A percentile compares a stretch with the other conserved stretches of the same genome.
Evolutionary conservation across 2,888 invertebrate species (phyloP).

Genomic region (Synanthedon myopaeformis): DNA sequence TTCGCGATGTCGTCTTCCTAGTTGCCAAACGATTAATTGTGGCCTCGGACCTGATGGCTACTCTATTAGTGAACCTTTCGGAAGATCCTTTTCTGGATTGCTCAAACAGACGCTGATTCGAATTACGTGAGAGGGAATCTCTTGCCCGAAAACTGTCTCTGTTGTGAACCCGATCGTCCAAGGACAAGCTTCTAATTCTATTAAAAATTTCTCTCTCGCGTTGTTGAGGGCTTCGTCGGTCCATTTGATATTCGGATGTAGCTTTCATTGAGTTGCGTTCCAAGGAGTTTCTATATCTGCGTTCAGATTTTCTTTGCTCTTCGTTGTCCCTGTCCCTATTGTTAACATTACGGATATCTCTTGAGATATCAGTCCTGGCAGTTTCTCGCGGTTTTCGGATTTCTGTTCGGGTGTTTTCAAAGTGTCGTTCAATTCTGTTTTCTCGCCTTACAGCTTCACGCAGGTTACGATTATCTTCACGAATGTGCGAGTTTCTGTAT

Average conservation of each 20-base stretch:
- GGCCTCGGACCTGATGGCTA: too few relatives aligned
- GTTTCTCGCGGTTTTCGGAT: neutral
- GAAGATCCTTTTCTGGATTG: too few relatives aligned
- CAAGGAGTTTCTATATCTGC: neutral
- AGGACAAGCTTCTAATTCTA: neutral
- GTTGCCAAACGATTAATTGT: too few relatives aligned
- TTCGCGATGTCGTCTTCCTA: too few relatives aligned
- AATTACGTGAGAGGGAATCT: too few relatives aligned
- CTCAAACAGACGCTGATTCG: too few relatives aligned
- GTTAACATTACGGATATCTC: slow-evolving; percentile 6
- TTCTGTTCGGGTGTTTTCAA: neutral
- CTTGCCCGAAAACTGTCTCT: too few relatives aligned
- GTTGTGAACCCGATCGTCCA: neutral
- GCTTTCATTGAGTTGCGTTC: neutral
- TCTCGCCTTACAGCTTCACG: neutral
- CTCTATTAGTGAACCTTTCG: too few relatives aligned
- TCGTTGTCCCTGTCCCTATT: slow-evolving; percentile 9
- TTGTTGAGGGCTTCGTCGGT: neutral
- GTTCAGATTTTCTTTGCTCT: slow-evolving; percentile 1
- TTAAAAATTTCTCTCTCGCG: neutral
- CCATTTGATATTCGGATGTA: neutral
- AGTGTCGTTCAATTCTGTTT: neutral
- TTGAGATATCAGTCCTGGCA: slow-evolving; percentile 1
- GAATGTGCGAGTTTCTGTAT: slow-evolving; percentile 1
- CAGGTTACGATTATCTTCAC: slow-evolving; percentile 2